Base-by-base conservation (phyloP, 2,113 vertebrate species). In the Cyanoliseus patagonus region DNA sequence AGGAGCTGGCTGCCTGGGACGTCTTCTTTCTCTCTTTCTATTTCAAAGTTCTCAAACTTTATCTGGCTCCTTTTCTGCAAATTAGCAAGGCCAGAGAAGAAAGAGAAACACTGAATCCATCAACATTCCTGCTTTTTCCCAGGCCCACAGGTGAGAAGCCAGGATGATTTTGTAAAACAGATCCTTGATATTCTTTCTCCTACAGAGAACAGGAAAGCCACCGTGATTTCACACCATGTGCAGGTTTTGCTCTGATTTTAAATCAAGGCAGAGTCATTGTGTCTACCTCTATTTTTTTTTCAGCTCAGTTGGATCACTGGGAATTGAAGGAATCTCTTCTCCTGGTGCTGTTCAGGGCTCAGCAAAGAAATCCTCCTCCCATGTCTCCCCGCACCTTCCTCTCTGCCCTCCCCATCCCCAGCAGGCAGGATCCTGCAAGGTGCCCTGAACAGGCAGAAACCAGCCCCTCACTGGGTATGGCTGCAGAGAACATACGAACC, bases 31-130 rank as follows among this genome's bases (percentile, higher is more conserved):
- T 57, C 7, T 0, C 62, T 67, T 31, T 87, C 46, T 46, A n/a
- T 86, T 86, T 70, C 72, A 62, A 73, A 90, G 83, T 92, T 86
- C 91, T 95, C 89, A 88, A 92, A 92, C 95, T 94, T 94, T 80
- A 92, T 85, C 95, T 93, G 73, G 8, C 44, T 94, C n/a, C 51
- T 94, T 84, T 37, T 55, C 83, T 92, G 88, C 57, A 94, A 95
- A 95, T 93, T 72, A 83, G 62, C 1, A 7, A 59, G 51, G 66
- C 63, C 74, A 76, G 72, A 42, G n/a, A 61, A 28, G 51, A 57
- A 52, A 35, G 63, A n/a, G 89, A 88, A 94, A 52, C 88, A 79
- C 46, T 0, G 10, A 66, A 92, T 86, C 77, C 77, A 46, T 83
- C 86, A 90, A 17, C 1, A 2, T 53, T 73, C 49, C 74, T 72